phyloP scores from a whole-genome alignment of 2,888 invertebrate genomes.

The Polyommatus icarus region DNA sequence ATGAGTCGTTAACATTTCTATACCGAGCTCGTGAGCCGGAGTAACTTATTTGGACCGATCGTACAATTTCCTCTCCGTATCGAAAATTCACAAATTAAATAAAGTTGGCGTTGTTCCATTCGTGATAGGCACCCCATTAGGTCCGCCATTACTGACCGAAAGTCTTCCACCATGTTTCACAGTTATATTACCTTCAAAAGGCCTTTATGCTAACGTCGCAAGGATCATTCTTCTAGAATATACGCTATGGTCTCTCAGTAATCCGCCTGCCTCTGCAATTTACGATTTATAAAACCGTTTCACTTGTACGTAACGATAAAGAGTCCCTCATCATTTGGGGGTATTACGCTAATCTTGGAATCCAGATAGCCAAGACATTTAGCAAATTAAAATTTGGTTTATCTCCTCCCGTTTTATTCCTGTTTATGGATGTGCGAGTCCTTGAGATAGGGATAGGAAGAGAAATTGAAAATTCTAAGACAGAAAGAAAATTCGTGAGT shows the following conservation, averaged over 20 bases:
- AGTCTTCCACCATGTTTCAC: conserved; percentile 70
- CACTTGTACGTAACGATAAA: conserved; percentile 65
- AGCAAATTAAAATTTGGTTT: conserved; percentile 12
- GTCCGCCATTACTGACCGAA: conserved; percentile 55
- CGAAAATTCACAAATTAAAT: conserved; percentile 46
- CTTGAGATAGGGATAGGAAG: not conserved
- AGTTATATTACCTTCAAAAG: not conserved
- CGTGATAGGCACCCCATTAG: conserved; percentile 59
- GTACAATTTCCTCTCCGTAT: conserved; percentile 27
- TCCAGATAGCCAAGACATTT: conserved; percentile 2
- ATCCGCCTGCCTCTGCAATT: conserved; percentile 54
- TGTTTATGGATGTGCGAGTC: not conserved
- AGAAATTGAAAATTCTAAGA: not conserved
- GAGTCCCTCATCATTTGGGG: conserved; percentile 18
- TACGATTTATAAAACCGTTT: conserved; percentile 66
- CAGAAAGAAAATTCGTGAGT: too few species aligned
- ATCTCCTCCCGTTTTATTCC: not conserved
- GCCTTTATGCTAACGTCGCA: not conserved
- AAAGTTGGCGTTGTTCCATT: conserved; percentile 55
- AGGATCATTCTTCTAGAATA: not conserved
- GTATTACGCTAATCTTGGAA: not conserved
- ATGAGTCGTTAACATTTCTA: not conserved
- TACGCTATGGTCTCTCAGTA: conserved; percentile 40
- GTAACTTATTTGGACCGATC: conserved; percentile 1
- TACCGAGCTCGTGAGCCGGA: not conserved